Evolutionary conservation across 1,140 invertebrate genomes (phyloP).

Genomic region (Metopolophium dirhodum): DNA sequence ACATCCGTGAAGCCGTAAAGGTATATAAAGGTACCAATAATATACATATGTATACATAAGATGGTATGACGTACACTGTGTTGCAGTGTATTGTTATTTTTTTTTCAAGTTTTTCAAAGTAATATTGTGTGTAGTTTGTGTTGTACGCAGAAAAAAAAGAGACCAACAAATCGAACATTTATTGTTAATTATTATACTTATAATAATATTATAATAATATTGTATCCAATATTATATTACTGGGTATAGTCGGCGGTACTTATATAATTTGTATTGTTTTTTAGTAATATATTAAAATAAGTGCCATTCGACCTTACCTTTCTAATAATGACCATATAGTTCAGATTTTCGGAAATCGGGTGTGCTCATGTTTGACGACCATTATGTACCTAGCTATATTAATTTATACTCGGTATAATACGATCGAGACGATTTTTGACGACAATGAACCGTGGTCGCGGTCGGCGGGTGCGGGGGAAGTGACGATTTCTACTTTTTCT

Average conservation of each 20-base stretch:
- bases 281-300: not conserved
- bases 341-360: not conserved
- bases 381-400: not conserved
- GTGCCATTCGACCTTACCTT: too few relatives aligned
- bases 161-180: not conserved
- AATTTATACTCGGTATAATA: not conserved
- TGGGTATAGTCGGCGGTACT: too few relatives aligned
- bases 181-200: too few relatives aligned
- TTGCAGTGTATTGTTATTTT: not conserved
- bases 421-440: not conserved
- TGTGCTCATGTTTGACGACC: not conserved
- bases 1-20: slow-evolving; percentile 3
- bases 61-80: not conserved
- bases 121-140: not conserved
- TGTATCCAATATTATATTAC: not conserved
- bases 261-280: not conserved
- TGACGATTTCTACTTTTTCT: slow-evolving; percentile 8
- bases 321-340: not conserved
- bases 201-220: too few relatives aligned
- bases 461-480: not conserved
- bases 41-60: not conserved
- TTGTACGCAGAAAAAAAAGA: not conserved
- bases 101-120: not conserved
- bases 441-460: not conserved
- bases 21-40: not conserved